Conservation (phyloP, 2,888 invertebrate genomes). For the Muschampia plurimacula region DNA sequence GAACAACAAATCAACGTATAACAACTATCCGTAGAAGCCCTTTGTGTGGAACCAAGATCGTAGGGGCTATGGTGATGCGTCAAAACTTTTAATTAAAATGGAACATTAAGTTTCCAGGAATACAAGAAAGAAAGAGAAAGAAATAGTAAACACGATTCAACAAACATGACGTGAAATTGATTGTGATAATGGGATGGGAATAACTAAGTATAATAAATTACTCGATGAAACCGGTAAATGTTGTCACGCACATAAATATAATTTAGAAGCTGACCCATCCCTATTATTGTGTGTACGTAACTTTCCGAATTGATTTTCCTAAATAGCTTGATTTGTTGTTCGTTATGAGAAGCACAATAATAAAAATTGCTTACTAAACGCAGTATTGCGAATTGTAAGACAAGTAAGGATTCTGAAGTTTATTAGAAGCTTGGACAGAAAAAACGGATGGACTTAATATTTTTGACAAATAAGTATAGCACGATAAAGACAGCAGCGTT, state of each 20-base stretch:
- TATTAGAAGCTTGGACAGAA: no score
- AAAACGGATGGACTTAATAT: no score
- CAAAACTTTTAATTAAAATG: conserved; percentile 83
- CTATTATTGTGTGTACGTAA: conserved; percentile 8
- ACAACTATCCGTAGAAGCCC: conserved; percentile 57
- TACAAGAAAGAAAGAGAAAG: conserved; percentile 49
- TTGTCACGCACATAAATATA: conserved; percentile 60
- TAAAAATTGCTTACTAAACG: neutral
- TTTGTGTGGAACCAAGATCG: conserved; percentile 58
- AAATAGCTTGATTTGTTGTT: neutral
- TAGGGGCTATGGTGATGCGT: conserved; percentile 70
- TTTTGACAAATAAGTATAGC: no score
- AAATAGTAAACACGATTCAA: conserved; percentile 55
- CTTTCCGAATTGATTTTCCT: neutral
- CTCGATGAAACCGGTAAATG: conserved; percentile 58
- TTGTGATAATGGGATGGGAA: conserved; percentile 60
- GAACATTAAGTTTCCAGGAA: conserved; percentile 66
- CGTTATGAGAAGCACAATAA: neutral
- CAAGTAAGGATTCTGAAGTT: no score
- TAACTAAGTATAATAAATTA: conserved; percentile 60
- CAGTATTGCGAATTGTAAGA: neutral
- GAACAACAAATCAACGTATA: conserved; percentile 74
- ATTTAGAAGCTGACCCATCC: conserved; percentile 25
- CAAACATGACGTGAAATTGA: conserved; percentile 73
- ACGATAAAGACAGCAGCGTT: no score